Evolutionary conservation across 2,888 invertebrate genomes (phyloP).

Genomic region (Salpingus planirostris): DNA sequence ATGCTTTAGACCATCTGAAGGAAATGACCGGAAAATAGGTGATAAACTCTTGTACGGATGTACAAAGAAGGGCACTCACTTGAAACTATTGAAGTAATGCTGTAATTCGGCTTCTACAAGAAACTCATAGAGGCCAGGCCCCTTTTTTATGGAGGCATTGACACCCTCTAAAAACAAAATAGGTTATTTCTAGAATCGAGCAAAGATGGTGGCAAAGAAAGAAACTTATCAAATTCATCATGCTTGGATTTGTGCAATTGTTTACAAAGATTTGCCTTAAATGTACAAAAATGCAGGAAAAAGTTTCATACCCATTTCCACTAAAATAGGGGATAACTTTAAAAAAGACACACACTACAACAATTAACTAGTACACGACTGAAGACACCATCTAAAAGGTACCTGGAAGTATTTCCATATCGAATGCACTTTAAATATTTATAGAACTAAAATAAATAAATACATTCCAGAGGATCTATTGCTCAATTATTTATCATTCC

Average conservation of each 20-base stretch:
- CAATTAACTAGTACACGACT: conserved; percentile 20
- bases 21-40: conserved; percentile 2
- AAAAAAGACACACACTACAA: conserved; percentile 18
- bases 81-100: conserved; percentile 77
- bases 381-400: conserved; percentile 24
- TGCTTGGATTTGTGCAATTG: too few relatives aligned
- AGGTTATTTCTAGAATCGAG: not conserved
- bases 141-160: conserved; percentile 40
- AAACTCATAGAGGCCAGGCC: conserved; percentile 76
- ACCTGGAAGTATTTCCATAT: conserved; percentile 37
- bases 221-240: too few relatives aligned
- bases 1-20: not conserved
- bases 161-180: conserved; percentile 28
- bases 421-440: conserved; percentile 21
- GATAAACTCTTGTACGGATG: not conserved
- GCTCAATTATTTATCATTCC: conserved; percentile 16
- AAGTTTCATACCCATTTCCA: conserved; percentile 29
- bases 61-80: conserved; percentile 45
- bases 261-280: not conserved
- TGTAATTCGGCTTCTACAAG: conserved; percentile 89
- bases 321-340: conserved; percentile 14
- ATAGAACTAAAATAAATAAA: conserved; percentile 27
- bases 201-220: not conserved
- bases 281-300: conserved; percentile 8
- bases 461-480: conserved; percentile 20